Evolutionary conservation across 2,888 invertebrate genomes (phyloP).

Genomic region (Ophion costatus): DNA sequence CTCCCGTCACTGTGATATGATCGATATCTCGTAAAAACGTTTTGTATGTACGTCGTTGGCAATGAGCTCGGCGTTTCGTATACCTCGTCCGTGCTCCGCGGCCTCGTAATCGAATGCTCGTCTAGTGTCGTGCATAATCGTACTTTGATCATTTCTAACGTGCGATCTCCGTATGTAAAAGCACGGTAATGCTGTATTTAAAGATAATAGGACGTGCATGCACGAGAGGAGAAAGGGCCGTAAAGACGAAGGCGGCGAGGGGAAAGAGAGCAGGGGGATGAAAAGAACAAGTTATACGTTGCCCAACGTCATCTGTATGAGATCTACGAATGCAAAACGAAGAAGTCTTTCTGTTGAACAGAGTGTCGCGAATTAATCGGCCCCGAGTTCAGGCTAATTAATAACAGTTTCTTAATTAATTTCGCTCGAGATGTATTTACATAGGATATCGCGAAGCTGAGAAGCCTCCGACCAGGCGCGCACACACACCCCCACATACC

Average conservation of each 20-base stretch:
- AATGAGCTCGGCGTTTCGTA: background rate
- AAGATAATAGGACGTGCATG: background rate
- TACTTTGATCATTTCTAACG: slow-evolving; percentile 32
- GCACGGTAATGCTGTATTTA: background rate
- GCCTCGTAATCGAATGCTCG: slow-evolving; percentile 36
- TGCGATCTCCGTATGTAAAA: slow-evolving; percentile 4
- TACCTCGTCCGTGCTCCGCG: background rate
- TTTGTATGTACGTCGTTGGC: slow-evolving; percentile 35
- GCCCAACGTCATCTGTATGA: slow-evolving; percentile 40
- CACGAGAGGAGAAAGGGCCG: background rate
- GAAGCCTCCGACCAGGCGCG: slow-evolving; percentile 39
- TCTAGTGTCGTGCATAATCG: slow-evolving; percentile 37
- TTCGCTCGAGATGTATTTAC: slow-evolving; percentile 44
- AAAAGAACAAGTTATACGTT: slow-evolving; percentile 15
- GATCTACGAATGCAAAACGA: slow-evolving; percentile 52
- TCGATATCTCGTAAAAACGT: slow-evolving; percentile 57
- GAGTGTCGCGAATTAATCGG: slow-evolving; percentile 65
- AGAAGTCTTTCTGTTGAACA: slow-evolving; percentile 42
- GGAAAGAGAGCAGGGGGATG: background rate
- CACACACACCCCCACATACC: background rate
- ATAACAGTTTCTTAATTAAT: slow-evolving; percentile 65
- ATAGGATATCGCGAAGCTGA: slow-evolving; percentile 43
- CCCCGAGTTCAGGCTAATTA: slow-evolving; percentile 54
- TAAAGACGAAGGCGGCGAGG: background rate
- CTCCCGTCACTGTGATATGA: slow-evolving; percentile 30